Evolutionary conservation across 1,140 invertebrate species (phyloP).

Genomic region (Zaprionus nigranus): DNA sequence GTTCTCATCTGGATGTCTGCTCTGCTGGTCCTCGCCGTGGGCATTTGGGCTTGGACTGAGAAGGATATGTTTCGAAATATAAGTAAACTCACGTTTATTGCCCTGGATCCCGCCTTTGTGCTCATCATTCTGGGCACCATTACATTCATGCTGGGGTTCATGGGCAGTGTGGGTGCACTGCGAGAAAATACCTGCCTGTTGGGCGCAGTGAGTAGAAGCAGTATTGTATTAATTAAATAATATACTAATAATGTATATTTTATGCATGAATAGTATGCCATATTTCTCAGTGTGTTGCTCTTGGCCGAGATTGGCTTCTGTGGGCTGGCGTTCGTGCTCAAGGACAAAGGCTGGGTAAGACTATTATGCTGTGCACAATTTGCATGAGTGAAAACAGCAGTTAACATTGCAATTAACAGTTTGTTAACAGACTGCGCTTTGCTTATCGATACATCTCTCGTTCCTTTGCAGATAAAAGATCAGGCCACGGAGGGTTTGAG

Average conservation of each 20-base stretch:
- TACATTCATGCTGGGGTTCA: constrained; percentile 98
- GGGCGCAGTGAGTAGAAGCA: constrained; percentile 89
- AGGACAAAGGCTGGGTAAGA: constrained; percentile 93
- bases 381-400: too few relatives aligned
- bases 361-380: too few relatives aligned
- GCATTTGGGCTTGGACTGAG: constrained; percentile 98
- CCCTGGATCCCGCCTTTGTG: constrained; percentile 97
- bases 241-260: constrained; percentile 1
- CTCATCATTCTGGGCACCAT: constrained; percentile 96
- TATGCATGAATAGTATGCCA: constrained; percentile 92
- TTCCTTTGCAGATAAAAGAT: constrained; percentile 91
- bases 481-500: constrained; percentile 96
- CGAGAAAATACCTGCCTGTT: constrained; percentile 94
- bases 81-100: constrained; percentile 93
- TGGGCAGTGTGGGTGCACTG: constrained; percentile 98
- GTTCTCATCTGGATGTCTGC: constrained; percentile 98
- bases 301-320: constrained; percentile 95
- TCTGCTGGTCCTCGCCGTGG: constrained; percentile 93
- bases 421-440: background rate
- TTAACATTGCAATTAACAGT: too few relatives aligned
- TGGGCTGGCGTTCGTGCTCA: constrained; percentile 97
- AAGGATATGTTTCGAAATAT: constrained; percentile 98
- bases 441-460: background rate
- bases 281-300: constrained; percentile 95
- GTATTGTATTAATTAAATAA: background rate